A percentile compares a stretch with the other conserved stretches of the same genome.
phyloP scores from a whole-genome alignment of 2,113 vertebrate genomes.

The Nymphicus hollandicus region DNA sequence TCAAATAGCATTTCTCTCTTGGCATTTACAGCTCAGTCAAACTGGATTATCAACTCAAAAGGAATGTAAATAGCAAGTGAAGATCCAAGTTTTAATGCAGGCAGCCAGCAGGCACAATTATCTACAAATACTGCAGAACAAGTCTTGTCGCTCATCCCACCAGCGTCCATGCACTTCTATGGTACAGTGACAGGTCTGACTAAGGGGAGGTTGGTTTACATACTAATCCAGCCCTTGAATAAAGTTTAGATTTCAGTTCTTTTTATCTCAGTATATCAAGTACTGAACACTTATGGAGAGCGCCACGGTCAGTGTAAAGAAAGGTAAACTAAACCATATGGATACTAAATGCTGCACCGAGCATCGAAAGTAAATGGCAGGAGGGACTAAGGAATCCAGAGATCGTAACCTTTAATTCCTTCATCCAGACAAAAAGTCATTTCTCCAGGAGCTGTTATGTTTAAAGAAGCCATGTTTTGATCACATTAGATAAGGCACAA shows the following conservation, averaged over 20 bases:
- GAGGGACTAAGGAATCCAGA: conserved; percentile 11
- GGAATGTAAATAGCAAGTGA: conserved; percentile 47
- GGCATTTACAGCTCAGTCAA: conserved; percentile 32
- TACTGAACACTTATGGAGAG: not conserved
- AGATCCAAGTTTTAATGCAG: not conserved
- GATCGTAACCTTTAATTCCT: conserved; percentile 1
- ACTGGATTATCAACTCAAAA: conserved; percentile 40
- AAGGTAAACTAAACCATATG: conserved; percentile 26
- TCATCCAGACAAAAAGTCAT: not conserved
- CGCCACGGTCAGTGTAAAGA: not conserved
- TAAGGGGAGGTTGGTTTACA: not conserved
- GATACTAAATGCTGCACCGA: not conserved
- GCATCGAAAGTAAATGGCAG: not conserved
- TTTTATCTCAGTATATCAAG: not conserved
- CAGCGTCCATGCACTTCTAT: not conserved
- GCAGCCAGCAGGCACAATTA: conserved; percentile 42
- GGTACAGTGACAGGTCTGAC: not conserved
- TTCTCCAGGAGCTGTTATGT: not conserved
- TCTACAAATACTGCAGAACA: conserved; percentile 6
- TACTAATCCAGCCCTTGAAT: not conserved
- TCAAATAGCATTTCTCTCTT: conserved; percentile 40
- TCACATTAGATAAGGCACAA: not conserved
- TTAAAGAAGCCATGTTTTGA: not conserved
- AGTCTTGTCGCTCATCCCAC: not conserved
- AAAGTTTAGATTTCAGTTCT: not conserved